Conservation (phyloP, 2,113 vertebrate species). For the Sceloporus tristichus region DNA sequence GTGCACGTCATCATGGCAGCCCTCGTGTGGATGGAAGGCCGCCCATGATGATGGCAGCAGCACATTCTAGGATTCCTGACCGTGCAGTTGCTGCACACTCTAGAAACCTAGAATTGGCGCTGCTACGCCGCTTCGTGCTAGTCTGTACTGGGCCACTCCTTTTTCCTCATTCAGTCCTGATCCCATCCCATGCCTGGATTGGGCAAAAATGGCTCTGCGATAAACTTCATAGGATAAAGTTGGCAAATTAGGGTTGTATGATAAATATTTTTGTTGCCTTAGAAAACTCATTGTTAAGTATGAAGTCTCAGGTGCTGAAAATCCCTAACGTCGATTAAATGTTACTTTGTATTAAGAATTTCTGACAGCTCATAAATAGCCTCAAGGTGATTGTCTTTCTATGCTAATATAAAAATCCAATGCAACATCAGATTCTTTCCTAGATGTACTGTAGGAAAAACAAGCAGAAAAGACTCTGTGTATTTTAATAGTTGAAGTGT, state of each 20-base stretch:
- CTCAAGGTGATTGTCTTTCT: no score
- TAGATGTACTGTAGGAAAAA: not conserved
- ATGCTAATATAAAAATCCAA: not conserved
- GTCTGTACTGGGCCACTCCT: no score
- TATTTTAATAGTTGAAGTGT: not conserved
- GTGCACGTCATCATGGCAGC: no score
- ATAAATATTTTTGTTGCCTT: not conserved
- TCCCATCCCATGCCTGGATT: no score
- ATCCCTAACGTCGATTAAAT: not conserved
- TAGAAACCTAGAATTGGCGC: no score
- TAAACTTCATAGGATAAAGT: not conserved
- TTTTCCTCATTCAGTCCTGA: no score
- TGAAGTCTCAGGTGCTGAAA: not conserved
- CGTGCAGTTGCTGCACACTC: no score
- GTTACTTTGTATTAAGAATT: not conserved
- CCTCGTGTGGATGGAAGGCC: no score
- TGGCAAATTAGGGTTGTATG: not conserved
- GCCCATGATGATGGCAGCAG: no score
- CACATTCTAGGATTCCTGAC: no score
- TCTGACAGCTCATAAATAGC: not conserved
- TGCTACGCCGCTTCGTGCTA: no score
- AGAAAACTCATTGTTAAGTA: not conserved
- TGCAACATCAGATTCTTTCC: not conserved
- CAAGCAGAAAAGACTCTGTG: not conserved
- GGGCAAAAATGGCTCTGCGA: no score